Evolutionary conservation across 2,113 vertebrate species (phyloP).

Genomic region (Rhynchopsitta pachyrhyncha): DNA sequence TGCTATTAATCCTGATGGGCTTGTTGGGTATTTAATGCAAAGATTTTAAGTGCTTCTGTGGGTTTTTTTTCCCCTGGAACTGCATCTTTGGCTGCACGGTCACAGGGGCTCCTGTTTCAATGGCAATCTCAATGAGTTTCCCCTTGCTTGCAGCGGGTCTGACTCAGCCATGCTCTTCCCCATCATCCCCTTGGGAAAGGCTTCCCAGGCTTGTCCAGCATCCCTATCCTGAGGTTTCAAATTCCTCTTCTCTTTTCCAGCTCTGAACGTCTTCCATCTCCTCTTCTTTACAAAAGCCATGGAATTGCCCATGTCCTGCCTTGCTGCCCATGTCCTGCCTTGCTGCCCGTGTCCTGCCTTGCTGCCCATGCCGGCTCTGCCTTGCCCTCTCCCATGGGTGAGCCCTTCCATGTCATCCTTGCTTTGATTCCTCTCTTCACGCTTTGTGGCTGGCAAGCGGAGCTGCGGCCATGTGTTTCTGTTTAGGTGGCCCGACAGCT

Average conservation of each 20-base stretch:
- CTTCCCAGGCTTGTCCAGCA: not conserved
- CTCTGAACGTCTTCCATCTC: not conserved
- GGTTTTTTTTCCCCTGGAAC: not conserved
- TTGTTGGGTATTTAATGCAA: not conserved
- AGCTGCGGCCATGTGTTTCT: not conserved
- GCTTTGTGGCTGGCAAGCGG: not conserved
- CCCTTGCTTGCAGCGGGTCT: rapidly evolving
- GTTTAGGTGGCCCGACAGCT: slow-evolving; percentile 13
- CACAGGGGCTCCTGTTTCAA: not conserved
- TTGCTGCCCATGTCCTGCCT: not conserved
- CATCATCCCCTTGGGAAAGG: not conserved
- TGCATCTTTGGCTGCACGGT: not conserved
- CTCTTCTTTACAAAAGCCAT: not conserved
- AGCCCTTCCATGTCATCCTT: not conserved
- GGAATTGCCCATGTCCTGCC: not conserved
- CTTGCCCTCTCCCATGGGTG: not conserved
- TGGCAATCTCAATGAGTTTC: not conserved
- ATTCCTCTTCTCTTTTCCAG: not conserved
- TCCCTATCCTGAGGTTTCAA: not conserved
- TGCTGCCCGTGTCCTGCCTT: too few relatives aligned
- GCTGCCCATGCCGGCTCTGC: not conserved
- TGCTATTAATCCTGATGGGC: not conserved
- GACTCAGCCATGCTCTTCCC: not conserved
- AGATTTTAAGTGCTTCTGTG: not conserved
- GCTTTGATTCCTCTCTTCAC: not conserved